Evolutionary conservation across 2,797 vertebrate genomes (phyloP).

Genomic region (Sciurus carolinensis): DNA sequence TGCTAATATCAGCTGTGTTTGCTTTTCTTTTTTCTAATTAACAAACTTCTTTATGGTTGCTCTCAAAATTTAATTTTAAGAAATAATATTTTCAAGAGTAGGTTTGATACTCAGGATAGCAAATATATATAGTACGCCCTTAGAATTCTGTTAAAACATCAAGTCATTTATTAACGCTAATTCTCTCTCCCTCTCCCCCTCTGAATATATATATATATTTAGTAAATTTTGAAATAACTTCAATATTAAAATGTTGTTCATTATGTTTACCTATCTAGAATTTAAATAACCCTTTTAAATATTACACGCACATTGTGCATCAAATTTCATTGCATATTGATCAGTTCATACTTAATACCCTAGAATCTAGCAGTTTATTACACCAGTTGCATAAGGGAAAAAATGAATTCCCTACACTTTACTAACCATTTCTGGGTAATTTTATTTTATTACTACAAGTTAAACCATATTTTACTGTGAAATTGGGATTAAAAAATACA

Average conservation of each 20-base stretch:
- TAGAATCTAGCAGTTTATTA: not conserved
- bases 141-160: not conserved
- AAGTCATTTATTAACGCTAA: not conserved
- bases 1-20: not conserved
- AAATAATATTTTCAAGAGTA: not conserved
- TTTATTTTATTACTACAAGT: slow-evolving; percentile 2
- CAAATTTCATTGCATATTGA: not conserved
- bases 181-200: not conserved
- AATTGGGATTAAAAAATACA: not conserved
- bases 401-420: not conserved
- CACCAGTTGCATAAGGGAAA: not conserved
- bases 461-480: slow-evolving; percentile 27
- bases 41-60: not conserved
- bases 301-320: not conserved
- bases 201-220: no score
- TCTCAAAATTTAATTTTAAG: not conserved
- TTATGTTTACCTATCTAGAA: not conserved
- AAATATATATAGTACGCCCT: not conserved
- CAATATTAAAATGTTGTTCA: not conserved
- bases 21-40: not conserved
- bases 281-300: not conserved
- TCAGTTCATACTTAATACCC: not conserved
- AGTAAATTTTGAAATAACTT: not conserved
- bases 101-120: not conserved
- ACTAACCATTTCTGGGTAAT: not conserved